Evolutionary conservation across 2,797 vertebrate species (phyloP), one percentile per base, ranked within the genome.

Genomic region (Peromyscus attwateri): DNA sequence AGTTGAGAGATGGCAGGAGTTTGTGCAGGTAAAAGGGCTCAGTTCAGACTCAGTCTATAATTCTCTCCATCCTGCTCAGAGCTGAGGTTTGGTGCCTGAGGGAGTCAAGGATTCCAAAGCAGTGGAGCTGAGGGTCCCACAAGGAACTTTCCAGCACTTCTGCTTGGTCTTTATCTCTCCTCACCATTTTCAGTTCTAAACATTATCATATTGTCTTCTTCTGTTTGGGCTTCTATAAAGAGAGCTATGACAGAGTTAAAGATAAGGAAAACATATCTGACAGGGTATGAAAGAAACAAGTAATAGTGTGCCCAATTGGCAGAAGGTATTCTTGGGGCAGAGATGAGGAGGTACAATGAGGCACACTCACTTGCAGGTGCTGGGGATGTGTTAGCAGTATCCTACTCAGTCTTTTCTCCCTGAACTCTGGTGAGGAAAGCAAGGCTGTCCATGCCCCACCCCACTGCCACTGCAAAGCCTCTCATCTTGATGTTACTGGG

Each of bases 151-250:
- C 3, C 12, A 64, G 21, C 34, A 43, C n/a, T 75, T 82, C 87
- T 40, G 14, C 43, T 79, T 88, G 46, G 31, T 71, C 60, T 60
- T 93, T 55, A 21, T 29, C 12, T 60, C 27, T 75, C 57, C 82
- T 82, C 21, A 43, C 40, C 43, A 27, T 49, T 73, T 91, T 71
- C 37, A 81, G 79, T 68, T 43, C n/a, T 71, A 87, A 37, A 57
- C 31, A 34, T 40, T 37, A 9, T 23, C 79, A 43, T 8, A n/a
- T 68, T 94, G 43, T 66, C 68, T 64, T 87, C 70, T 83, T 77
- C 43, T 76, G 5, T 94, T 96, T 80, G 76, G 62, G 92, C 29
- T 49, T 92, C 40, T 37, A 73, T 46, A 68, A 52, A 95, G 57
- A 77, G 13, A 95, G 37, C 87, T 68, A 4, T 17, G n/a, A 25